phyloP scores from a whole-genome alignment of 1,140 invertebrate genomes.

The Spodoptera frugiperda region DNA sequence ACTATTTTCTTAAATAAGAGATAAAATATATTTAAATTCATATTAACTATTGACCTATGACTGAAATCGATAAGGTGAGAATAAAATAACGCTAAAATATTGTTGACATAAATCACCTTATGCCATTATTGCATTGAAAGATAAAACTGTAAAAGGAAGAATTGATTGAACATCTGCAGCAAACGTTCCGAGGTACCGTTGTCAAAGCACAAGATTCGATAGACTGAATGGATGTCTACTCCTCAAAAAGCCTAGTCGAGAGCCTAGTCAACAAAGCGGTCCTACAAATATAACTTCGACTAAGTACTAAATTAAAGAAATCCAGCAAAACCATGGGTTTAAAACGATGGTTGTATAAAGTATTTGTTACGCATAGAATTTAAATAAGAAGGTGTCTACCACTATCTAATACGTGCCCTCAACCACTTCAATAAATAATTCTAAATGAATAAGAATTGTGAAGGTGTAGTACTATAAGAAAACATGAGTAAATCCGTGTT shows the following conservation, averaged over 20 bases:
- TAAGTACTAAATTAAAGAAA: background rate
- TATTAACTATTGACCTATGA: constrained; percentile 53
- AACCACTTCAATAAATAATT: no score
- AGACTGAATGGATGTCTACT: background rate
- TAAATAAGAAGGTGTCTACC: no score
- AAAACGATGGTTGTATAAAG: no score
- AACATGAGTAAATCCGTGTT: no score
- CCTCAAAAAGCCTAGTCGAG: background rate
- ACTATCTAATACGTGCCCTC: no score
- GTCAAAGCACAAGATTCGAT: background rate
- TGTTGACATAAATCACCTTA: constrained; percentile 22
- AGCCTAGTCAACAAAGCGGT: background rate
- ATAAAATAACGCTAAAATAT: constrained; percentile 39
- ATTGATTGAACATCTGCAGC: background rate
- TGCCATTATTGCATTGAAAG: constrained; percentile 5
- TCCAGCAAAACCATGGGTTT: no score
- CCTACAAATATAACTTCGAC: background rate
- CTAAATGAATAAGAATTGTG: no score
- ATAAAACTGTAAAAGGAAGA: constrained; percentile 23
- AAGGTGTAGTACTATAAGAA: no score
- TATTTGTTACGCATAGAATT: no score
- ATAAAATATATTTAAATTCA: constrained; percentile 52
- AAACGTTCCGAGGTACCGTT: constrained; percentile 13
- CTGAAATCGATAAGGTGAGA: constrained; percentile 40
- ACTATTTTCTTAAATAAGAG: constrained; percentile 53